Percentiles rank a stretch among this genome's conserved stretches.
phyloP scores from a whole-genome alignment of 2,113 vertebrate genomes.

The Chaetodon auriga region DNA sequence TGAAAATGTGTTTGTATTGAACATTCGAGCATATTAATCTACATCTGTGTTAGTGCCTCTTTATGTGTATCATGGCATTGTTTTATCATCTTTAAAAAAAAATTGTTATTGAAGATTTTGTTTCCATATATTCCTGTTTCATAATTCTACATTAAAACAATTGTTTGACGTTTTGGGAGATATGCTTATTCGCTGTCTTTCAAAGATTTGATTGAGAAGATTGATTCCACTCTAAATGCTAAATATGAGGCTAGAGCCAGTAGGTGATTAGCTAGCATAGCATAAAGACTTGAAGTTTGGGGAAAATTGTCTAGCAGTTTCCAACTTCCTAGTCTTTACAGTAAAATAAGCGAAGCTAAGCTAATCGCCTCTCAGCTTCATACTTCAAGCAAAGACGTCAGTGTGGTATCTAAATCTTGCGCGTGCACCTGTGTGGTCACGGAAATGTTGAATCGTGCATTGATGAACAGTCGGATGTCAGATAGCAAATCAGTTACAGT shows the following conservation, averaged over 20 bases:
- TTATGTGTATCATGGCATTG: background rate
- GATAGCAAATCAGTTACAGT: background rate
- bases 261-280: slow-evolving; percentile 13
- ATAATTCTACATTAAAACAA: background rate
- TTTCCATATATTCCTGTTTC: background rate
- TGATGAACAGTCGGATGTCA: background rate
- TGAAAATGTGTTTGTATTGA: background rate
- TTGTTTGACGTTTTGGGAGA: background rate
- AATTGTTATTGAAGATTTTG: background rate
- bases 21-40: too few species aligned
- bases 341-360: background rate
- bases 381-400: background rate
- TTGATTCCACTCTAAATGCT: background rate
- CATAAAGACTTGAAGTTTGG: background rate
- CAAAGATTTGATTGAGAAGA: background rate
- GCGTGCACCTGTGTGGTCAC: background rate
- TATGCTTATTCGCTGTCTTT: background rate
- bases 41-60: background rate
- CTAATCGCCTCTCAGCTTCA: background rate
- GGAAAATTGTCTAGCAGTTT: too few species aligned
- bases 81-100: background rate
- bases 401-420: background rate
- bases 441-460: background rate
- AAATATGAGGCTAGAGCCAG: background rate
- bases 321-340: too few species aligned